Evolutionary conservation across 2,113 vertebrate species (phyloP).

Genomic region (Amazona guildingii): DNA sequence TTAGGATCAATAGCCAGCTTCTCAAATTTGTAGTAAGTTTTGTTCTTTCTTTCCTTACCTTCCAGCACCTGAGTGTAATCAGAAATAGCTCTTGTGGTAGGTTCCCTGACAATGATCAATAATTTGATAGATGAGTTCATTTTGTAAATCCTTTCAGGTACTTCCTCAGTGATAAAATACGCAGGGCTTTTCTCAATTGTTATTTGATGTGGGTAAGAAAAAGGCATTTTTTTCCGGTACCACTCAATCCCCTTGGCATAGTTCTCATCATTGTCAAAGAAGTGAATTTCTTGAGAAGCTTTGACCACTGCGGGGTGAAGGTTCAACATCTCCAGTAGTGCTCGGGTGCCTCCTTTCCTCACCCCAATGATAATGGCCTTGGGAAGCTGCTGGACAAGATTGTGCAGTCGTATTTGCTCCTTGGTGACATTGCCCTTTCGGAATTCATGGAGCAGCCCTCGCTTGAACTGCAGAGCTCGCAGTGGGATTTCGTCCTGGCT

Average conservation of each 20-base stretch:
- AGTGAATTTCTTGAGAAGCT: constrained; percentile 97
- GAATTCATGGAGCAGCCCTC: constrained; percentile 86
- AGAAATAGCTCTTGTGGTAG: constrained; percentile 92
- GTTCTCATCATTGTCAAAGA: constrained; percentile 95
- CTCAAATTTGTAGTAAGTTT: constrained; percentile 96
- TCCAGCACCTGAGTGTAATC: constrained; percentile 97
- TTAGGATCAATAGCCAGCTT: constrained; percentile 89
- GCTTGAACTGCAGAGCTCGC: constrained; percentile 87
- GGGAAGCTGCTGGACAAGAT: constrained; percentile 91
- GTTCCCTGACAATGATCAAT: constrained; percentile 94
- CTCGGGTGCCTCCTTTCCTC: constrained; percentile 92
- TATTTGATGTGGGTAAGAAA: constrained; percentile 94
- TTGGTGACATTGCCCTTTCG: constrained; percentile 87
- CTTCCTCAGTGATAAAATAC: constrained; percentile 95
- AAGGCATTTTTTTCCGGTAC: constrained; percentile 97
- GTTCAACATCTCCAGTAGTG: constrained; percentile 95
- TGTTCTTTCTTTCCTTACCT: constrained; percentile 95
- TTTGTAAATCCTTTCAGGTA: constrained; percentile 96
- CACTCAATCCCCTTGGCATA: constrained; percentile 93
- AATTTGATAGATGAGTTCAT: constrained; percentile 97
- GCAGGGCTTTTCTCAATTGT: constrained; percentile 97
- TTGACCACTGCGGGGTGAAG: constrained; percentile 95
- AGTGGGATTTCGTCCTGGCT: constrained; percentile 82
- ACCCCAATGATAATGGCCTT: constrained; percentile 96
- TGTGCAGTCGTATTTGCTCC: constrained; percentile 87